These are phyloP conservation scores for Styela clava DNA, from an alignment of 23 tunicate genomes.

Conservation along the genomic window DNA sequence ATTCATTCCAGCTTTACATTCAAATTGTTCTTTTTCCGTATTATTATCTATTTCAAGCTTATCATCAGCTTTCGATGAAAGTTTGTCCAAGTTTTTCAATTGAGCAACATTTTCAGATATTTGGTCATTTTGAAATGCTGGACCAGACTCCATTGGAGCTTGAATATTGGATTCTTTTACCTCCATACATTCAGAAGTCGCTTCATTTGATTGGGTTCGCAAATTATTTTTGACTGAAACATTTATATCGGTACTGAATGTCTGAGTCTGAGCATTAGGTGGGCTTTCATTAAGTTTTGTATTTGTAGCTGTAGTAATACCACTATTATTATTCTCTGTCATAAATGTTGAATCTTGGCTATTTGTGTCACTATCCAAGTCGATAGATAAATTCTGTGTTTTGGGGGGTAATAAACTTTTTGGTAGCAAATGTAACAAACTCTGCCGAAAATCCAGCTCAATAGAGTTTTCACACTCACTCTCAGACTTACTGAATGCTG, in stretches of 20 bases:
- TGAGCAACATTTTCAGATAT: background rate
- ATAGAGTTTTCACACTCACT: background rate
- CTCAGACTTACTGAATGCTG: background rate
- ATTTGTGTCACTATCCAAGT: slow-evolving; percentile 16
- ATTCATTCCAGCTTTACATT: background rate
- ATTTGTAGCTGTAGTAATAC: background rate
- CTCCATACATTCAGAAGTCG: background rate
- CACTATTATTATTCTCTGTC: background rate
- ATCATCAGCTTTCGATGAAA: background rate
- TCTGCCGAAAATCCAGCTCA: slow-evolving; percentile 18
- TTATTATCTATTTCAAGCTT: background rate
- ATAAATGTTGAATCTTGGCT: slow-evolving; percentile 11
- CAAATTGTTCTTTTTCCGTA: background rate
- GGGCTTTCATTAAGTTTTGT: background rate
- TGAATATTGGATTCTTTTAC: background rate
- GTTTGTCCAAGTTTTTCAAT: too few species aligned
- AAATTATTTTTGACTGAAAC: background rate
- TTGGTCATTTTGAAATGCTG: too few species aligned
- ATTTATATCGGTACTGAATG: background rate
- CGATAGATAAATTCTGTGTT: background rate
- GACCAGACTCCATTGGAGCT: background rate
- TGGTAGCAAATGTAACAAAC: background rate
- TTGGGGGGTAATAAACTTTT: background rate
- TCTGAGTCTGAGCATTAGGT: background rate
- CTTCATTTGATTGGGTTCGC: background rate